Base-by-base conservation (phyloP, 2,888 invertebrate species). In the Nomada fucata region DNA sequence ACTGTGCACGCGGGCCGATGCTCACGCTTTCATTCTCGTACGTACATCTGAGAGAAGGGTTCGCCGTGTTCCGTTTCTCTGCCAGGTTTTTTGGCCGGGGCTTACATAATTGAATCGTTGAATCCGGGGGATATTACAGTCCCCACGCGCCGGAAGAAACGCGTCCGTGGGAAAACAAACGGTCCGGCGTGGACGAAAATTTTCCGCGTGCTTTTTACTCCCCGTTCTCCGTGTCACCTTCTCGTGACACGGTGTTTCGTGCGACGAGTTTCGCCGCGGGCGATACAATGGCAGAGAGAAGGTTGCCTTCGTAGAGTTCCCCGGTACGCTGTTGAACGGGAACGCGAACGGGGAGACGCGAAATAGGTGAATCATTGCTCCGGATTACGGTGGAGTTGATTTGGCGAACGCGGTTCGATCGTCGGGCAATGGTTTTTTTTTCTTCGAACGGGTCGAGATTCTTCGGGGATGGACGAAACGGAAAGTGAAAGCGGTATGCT, bases 1-100 rank as follows among this genome's bases (percentile, higher is more conserved):
- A 63, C 36, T 13, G 60, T 57, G 29, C 72, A 76, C 77, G 36
- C 79, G 76, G 57, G 57, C n/a, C 86, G 85, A 82, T 87, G 86
- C 88, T 90, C 70, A 79, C 91, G 90, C 93, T 93, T 93, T 93
- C 93, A 93, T 93, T 93, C 92, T 90, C 89, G 57, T 83, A 85
- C 85, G 84, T 90, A 90, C 89, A 93, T 93, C 93, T 92, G 92
- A 88, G 86, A 86, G 82, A 73, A 87, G 84, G 85, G 76, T 83
- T 86, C 11, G 47, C 78, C 74, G 69, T 74, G 69, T 68, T 79
- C n/a, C 18, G 79, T 85, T 88, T 89, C 86, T 87, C 89, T 86
- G 80, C 86, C 87, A 44, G 75, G 82, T 91, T 90, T 92, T 92
- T 91, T 88, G 89, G 88, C 20, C 82, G 53, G 75, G 75, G 13